phyloP scores from a whole-genome alignment of 2,797 vertebrate species.

The Hapalemur alaotrensis region DNA sequence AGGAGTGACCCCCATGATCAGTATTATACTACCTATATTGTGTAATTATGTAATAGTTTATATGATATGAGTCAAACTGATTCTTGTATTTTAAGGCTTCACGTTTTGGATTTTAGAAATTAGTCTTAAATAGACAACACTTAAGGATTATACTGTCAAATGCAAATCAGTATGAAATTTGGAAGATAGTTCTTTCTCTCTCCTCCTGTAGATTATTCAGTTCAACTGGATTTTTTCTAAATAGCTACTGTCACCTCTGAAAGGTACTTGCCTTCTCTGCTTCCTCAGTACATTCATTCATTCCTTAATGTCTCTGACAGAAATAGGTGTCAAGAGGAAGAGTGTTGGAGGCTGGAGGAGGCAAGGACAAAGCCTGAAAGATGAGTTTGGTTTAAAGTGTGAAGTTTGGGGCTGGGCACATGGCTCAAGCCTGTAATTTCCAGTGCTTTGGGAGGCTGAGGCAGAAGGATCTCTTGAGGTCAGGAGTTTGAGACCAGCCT shows the following conservation, averaged over 20 bases:
- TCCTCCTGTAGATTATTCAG: neutral
- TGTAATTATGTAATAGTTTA: neutral
- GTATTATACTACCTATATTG: neutral
- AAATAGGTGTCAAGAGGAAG: neutral
- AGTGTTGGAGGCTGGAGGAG: neutral
- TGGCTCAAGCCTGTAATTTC: too few species aligned
- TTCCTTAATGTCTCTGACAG: neutral
- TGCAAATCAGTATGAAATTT: neutral
- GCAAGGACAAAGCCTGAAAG: neutral
- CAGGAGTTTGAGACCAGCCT: too few species aligned
- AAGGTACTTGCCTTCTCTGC: neutral
- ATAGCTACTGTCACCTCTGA: neutral
- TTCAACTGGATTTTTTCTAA: neutral
- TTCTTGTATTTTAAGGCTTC: neutral
- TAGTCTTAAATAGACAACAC: neutral
- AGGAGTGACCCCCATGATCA: neutral
- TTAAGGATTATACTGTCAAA: neutral
- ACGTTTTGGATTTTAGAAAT: neutral
- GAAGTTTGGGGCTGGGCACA: too few species aligned
- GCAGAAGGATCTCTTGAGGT: too few species aligned
- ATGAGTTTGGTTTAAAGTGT: neutral
- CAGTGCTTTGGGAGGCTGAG: too few species aligned
- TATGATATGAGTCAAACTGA: neutral
- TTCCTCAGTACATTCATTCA: neutral
- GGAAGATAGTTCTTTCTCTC: neutral